phyloP scores from a whole-genome alignment of 2,888 invertebrate species.

The Petrolisthes cinctipes region DNA sequence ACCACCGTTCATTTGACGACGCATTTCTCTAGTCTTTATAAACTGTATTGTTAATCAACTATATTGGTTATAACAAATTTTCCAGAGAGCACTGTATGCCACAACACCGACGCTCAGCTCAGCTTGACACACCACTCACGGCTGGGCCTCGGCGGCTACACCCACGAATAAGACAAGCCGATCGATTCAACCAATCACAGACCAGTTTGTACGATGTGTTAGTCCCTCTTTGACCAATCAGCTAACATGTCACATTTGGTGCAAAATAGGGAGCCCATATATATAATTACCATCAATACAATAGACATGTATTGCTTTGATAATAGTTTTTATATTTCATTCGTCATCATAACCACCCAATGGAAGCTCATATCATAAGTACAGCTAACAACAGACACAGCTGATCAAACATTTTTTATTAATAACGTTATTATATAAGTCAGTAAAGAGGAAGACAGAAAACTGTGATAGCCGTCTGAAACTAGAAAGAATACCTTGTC shows the following conservation, averaged over 20 bases:
- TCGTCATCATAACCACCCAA: too few species aligned
- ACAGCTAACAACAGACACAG: too few species aligned
- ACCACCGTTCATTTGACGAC: constrained; percentile 49
- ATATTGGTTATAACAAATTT: background rate
- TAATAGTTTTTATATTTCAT: too few species aligned
- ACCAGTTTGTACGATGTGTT: background rate
- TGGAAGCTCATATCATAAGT: too few species aligned
- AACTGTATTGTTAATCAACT: background rate
- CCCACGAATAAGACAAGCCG: constrained; percentile 20
- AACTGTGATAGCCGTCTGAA: too few species aligned
- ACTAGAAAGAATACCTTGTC: too few species aligned
- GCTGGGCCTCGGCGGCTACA: background rate
- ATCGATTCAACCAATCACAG: constrained; percentile 53
- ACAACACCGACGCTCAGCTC: background rate
- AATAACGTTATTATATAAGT: too few species aligned
- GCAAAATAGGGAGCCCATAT: constrained; percentile 9
- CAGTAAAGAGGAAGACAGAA: too few species aligned
- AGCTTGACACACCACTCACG: background rate
- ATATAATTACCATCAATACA: background rate
- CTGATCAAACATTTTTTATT: too few species aligned
- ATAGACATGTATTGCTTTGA: too few species aligned
- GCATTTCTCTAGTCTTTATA: constrained; percentile 27
- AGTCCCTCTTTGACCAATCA: constrained; percentile 31
- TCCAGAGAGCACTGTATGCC: background rate
- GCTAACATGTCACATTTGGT: background rate